Conservation (phyloP, 2,888 invertebrate genomes). For the Micoletzkya japonica region DNA sequence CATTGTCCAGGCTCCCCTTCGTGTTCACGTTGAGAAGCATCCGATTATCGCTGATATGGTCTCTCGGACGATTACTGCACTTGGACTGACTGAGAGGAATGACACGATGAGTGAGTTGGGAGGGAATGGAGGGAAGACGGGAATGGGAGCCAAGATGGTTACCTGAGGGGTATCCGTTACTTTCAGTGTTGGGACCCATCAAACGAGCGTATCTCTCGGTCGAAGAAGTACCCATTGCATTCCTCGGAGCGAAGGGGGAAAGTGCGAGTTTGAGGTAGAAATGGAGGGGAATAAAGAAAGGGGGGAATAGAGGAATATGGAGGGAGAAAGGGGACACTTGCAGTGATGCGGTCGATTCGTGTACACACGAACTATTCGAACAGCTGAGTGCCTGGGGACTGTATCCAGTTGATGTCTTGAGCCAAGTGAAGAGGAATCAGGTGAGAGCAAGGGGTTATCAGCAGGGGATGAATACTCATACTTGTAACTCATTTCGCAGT, state of each 20-base stretch:
- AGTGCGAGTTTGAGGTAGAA: constrained; percentile 14
- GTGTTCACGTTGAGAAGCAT: constrained; percentile 5
- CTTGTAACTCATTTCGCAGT: too few species aligned
- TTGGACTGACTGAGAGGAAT: constrained; percentile 23
- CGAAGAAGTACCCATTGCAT: constrained; percentile 24
- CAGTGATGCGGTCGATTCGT: constrained; percentile 16
- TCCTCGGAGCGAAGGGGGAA: constrained; percentile 22
- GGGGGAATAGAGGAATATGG: not conserved
- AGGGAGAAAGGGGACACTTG: not conserved
- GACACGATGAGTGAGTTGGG: constrained; percentile 15
- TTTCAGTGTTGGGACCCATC: not conserved
- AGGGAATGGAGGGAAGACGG: not conserved
- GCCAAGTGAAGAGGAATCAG: constrained; percentile 12
- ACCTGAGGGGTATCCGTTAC: not conserved
- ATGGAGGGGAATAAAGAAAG: not conserved
- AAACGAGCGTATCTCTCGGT: constrained; percentile 22
- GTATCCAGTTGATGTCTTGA: constrained; percentile 13
- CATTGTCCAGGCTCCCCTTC: constrained; percentile 3
- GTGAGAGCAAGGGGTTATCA: not conserved
- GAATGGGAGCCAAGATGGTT: not conserved
- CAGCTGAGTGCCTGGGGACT: constrained; percentile 25
- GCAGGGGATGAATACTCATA: too few species aligned
- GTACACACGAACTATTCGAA: constrained; percentile 24
- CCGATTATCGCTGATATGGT: constrained; percentile 8
- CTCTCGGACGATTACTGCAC: not conserved